Conservation (phyloP, 2,797 vertebrate genomes). For the Thripadectes ignobilis region DNA sequence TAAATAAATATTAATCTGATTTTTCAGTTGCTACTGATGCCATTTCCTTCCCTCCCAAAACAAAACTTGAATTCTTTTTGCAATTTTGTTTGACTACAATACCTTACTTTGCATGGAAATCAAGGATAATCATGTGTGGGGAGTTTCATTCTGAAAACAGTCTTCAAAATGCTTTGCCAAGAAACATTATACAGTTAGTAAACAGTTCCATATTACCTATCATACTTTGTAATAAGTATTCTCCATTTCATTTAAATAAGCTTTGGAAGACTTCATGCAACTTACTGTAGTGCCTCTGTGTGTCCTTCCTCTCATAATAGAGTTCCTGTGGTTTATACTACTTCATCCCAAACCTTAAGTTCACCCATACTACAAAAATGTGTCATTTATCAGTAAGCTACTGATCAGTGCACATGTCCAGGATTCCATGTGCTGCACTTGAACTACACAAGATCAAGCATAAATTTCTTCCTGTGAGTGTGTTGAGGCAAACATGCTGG, state of each 20-base stretch:
- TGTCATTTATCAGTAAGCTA: not conserved
- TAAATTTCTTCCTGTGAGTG: not conserved
- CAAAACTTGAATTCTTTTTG: not conserved
- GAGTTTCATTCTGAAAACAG: conserved; percentile 1
- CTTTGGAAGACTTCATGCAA: not conserved
- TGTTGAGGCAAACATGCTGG: not conserved
- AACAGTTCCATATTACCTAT: not conserved
- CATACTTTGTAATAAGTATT: not conserved
- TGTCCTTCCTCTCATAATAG: not conserved
- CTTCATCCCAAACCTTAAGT: not conserved
- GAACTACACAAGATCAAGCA: not conserved
- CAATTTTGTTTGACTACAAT: not conserved
- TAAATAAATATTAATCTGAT: not conserved
- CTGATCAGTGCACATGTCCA: not conserved
- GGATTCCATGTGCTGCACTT: not conserved
- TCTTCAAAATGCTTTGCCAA: conserved; percentile 26
- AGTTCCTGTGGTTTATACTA: not conserved
- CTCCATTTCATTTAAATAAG: not conserved
- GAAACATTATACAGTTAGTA: not conserved
- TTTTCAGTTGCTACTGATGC: not conserved
- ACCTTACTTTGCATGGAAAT: not conserved
- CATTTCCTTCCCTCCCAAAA: not conserved
- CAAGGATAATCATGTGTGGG: not conserved
- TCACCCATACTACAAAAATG: not conserved
- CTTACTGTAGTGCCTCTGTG: not conserved